Evolutionary conservation across 2,797 vertebrate genomes (phyloP).

Genomic region (Smutsia gigantea): DNA sequence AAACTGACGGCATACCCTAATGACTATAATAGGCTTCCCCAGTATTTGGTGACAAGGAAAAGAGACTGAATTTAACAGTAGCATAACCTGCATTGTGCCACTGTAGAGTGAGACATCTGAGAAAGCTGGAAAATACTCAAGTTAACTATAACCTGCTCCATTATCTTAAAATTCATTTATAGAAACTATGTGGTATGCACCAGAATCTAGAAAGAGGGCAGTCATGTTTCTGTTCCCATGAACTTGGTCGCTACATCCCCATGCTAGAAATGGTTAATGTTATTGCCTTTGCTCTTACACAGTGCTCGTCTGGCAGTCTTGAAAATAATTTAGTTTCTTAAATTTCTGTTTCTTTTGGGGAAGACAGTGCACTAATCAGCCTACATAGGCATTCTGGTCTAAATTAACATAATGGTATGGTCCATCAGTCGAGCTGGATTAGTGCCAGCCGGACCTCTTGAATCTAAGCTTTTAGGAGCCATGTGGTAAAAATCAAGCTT

Average conservation of each 20-base stretch:
- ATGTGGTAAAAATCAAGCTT: not conserved
- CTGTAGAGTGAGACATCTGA: not conserved
- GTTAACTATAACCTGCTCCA: not conserved
- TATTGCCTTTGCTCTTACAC: not conserved
- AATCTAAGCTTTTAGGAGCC: not conserved
- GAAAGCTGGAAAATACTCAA: not conserved
- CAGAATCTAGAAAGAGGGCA: not conserved
- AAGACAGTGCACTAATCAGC: not conserved
- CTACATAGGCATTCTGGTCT: not conserved
- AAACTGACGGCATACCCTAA: not conserved
- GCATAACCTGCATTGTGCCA: not conserved
- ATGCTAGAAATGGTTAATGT: not conserved
- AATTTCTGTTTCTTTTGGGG: not conserved
- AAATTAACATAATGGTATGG: not conserved
- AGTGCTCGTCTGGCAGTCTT: not conserved
- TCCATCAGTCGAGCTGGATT: not conserved
- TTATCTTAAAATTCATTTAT: not conserved
- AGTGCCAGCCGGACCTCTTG: not conserved
- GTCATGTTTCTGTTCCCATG: not conserved
- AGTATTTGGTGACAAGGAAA: constrained; percentile 34
- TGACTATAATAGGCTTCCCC: not conserved
- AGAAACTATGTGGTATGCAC: not conserved
- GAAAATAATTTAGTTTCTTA: not conserved
- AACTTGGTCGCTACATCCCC: not conserved
- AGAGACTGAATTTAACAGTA: not conserved